Evolutionary conservation across 2,888 invertebrate genomes (phyloP).

Genomic region (Elegia similella): DNA sequence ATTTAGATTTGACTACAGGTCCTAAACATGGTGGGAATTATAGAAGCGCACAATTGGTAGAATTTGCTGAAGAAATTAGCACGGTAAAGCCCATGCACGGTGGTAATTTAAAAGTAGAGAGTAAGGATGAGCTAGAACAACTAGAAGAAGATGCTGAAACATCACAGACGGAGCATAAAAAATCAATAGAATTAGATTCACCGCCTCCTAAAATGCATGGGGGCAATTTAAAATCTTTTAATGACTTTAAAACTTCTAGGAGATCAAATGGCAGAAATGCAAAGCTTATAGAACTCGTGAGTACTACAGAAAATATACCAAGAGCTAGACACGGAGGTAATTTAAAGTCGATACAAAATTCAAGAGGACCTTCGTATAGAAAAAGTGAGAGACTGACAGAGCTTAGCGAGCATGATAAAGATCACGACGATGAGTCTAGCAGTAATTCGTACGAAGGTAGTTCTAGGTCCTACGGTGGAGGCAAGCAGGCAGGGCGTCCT

Average conservation of each 20-base stretch:
- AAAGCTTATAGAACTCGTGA: slow-evolving; percentile 47
- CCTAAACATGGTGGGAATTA: slow-evolving; percentile 76
- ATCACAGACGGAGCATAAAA: slow-evolving; percentile 53
- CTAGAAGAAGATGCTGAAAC: slow-evolving; percentile 48
- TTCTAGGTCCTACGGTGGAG: slow-evolving; percentile 42
- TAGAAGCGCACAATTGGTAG: slow-evolving; percentile 43
- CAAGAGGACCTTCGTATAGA: slow-evolving; percentile 31
- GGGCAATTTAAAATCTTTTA: slow-evolving; percentile 43
- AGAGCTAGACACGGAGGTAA: slow-evolving; percentile 54
- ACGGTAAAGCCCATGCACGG: slow-evolving; percentile 19
- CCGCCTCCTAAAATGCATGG: slow-evolving; percentile 36
- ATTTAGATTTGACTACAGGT: slow-evolving; percentile 53
- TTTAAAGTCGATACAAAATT: slow-evolving; percentile 37
- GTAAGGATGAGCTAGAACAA: slow-evolving; percentile 18
- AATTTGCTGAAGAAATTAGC: slow-evolving; percentile 30
- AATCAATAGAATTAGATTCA: slow-evolving; percentile 43
- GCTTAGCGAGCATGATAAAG: slow-evolving; percentile 45
- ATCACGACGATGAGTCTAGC: slow-evolving; percentile 38
- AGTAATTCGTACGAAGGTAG: slow-evolving; percentile 39
- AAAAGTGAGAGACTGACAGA: slow-evolving; percentile 58
- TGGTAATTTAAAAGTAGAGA: slow-evolving; percentile 2
- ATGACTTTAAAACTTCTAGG: slow-evolving; percentile 34
- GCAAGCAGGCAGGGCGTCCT: slow-evolving; percentile 37
- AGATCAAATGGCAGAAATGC: slow-evolving; percentile 38
- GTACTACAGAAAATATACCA: slow-evolving; percentile 27